Evolutionary conservation across 2,888 invertebrate genomes (phyloP).

Genomic region (Drosophila anomelani): DNA sequence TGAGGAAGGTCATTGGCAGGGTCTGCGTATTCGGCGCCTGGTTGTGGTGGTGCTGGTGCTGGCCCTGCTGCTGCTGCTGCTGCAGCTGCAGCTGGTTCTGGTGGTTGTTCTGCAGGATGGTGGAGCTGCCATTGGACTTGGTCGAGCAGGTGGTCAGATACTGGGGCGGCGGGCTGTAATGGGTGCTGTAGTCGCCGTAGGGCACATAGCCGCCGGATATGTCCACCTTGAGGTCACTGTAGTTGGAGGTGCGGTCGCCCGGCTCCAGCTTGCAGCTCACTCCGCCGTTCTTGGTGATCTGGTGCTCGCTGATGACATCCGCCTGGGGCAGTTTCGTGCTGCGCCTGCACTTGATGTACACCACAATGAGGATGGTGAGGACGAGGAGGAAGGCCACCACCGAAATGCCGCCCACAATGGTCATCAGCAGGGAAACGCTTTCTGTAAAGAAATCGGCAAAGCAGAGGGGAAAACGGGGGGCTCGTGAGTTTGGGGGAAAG

Average conservation of each 20-base stretch:
- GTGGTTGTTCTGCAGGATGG: conserved; percentile 81
- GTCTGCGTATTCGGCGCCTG: conserved; percentile 60
- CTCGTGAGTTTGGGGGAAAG: not conserved
- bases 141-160: conserved; percentile 84
- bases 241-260: conserved; percentile 95
- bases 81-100: conserved; percentile 82
- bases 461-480: not conserved
- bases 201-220: conserved; percentile 89
- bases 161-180: conserved; percentile 92
- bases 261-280: conserved; percentile 85
- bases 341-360: conserved; percentile 88
- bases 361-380: conserved; percentile 90
- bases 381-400: conserved; percentile 94
- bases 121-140: conserved; percentile 83
- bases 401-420: conserved; percentile 91
- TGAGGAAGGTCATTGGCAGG: conserved; percentile 84
- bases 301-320: conserved; percentile 85
- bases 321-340: conserved; percentile 84
- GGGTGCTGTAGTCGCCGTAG: conserved; percentile 94
- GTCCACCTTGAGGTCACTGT: conserved; percentile 96
- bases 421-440: conserved; percentile 91
- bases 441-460: conserved; percentile 85
- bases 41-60: conserved; percentile 69
- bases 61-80: conserved; percentile 76
- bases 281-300: conserved; percentile 84